Evolutionary conservation across 2,113 vertebrate genomes (phyloP).

Genomic region (Seriola quinqueradiata): DNA sequence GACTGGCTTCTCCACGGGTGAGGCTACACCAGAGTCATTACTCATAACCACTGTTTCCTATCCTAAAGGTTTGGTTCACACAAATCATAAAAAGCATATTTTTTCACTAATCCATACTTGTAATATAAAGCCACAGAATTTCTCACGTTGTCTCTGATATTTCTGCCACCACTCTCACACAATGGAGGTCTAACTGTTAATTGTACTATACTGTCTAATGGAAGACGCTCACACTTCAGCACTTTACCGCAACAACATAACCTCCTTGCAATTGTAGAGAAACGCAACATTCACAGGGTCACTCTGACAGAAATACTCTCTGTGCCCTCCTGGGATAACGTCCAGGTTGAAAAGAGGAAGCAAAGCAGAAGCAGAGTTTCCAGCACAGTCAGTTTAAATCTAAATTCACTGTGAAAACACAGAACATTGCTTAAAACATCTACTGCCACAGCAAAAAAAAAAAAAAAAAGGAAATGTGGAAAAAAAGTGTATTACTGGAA

Average conservation of each 20-base stretch:
- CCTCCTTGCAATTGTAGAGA: not conserved
- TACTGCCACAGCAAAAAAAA: not conserved
- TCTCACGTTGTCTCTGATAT: not conserved
- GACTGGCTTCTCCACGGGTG: slow-evolving; percentile 98
- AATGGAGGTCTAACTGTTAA: not conserved
- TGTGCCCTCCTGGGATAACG: not conserved
- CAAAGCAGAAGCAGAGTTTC: not conserved
- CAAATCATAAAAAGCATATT: not conserved
- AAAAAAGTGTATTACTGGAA: not conserved
- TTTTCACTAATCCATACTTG: not conserved
- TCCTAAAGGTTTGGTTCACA: not conserved
- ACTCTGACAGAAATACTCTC: not conserved
- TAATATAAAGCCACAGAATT: not conserved
- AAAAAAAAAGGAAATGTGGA: no score
- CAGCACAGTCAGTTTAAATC: not conserved
- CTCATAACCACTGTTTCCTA: not conserved
- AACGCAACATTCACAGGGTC: not conserved
- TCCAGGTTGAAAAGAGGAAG: not conserved
- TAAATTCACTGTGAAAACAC: not conserved
- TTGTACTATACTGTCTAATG: not conserved
- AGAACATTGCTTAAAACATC: not conserved
- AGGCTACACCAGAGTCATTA: slow-evolving; percentile 17
- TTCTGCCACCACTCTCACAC: not conserved
- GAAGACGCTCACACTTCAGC: not conserved
- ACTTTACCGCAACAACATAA: not conserved